Conservation (phyloP, 1,140 invertebrate species). For the Calephelis virginiensis region DNA sequence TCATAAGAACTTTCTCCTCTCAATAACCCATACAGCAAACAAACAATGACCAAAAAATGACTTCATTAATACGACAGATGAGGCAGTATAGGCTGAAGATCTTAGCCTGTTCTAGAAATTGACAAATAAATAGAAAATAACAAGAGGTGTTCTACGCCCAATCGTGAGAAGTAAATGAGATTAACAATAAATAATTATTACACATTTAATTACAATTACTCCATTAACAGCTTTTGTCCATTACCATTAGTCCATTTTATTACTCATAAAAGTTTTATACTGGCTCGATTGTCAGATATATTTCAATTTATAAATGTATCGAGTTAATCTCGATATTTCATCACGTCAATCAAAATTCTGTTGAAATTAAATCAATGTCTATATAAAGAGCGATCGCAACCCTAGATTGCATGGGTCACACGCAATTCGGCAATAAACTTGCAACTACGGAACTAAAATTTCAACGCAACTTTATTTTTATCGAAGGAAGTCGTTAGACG, state of each 20-base stretch:
- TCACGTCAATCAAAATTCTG: conserved; percentile 49
- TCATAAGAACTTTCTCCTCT: too few species aligned
- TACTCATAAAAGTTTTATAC: neutral
- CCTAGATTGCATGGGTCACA: conserved; percentile 58
- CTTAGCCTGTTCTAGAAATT: too few species aligned
- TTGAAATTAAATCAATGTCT: conserved; percentile 75
- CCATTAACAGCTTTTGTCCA: conserved; percentile 4
- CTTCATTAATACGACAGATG: too few species aligned
- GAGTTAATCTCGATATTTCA: conserved; percentile 20
- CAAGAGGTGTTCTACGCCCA: too few species aligned
- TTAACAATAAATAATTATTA: neutral
- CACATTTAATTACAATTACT: conserved; percentile 1
- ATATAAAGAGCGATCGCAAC: conserved; percentile 66
- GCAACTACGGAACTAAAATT: conserved; percentile 74
- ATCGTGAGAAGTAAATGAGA: too few species aligned
- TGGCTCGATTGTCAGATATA: too few species aligned
- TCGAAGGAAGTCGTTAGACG: conserved; percentile 76
- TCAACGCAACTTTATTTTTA: conserved; percentile 77
- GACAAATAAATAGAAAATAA: neutral
- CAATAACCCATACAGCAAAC: too few species aligned
- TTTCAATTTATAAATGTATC: neutral
- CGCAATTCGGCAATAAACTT: conserved; percentile 74
- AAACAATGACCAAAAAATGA: too few species aligned
- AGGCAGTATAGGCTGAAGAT: too few species aligned
- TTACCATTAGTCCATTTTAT: conserved; percentile 6